These are phyloP conservation scores for Varanus komodoensis DNA, from an alignment of 2,113 vertebrate genomes.

Conservation along the genomic window DNA sequence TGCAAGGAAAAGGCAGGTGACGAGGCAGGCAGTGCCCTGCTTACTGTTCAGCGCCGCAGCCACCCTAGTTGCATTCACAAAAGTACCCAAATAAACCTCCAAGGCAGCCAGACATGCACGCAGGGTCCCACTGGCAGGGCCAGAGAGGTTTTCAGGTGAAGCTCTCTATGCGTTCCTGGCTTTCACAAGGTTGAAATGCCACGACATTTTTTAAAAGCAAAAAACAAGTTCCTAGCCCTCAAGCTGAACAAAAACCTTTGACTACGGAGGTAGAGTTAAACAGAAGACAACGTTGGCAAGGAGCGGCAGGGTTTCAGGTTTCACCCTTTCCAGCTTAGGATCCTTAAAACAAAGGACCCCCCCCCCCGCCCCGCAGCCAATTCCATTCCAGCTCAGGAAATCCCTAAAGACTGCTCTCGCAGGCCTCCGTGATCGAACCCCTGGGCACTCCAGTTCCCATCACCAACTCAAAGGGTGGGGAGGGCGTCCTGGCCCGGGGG, in stretches of 20 bases:
- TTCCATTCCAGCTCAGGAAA: too few species aligned
- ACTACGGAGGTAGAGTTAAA: too few species aligned
- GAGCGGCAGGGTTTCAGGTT: too few species aligned
- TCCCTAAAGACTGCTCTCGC: too few species aligned
- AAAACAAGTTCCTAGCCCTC: background rate
- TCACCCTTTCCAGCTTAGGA: too few species aligned
- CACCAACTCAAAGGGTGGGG: background rate
- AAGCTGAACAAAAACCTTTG: background rate
- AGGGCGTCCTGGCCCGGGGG: background rate
- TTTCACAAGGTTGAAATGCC: background rate
- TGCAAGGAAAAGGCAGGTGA: constrained; percentile 22
- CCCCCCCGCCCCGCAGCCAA: too few species aligned
- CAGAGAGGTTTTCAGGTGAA: background rate
- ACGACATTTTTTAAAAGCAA: background rate
- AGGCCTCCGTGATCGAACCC: too few species aligned
- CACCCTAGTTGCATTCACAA: background rate
- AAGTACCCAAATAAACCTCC: background rate
- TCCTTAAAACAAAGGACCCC: too few species aligned
- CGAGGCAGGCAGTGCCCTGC: background rate
- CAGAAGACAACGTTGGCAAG: background rate
- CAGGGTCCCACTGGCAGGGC: too few species aligned
- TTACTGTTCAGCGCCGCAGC: background rate
- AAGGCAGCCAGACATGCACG: background rate
- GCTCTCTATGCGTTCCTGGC: background rate
- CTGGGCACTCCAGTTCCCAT: background rate